Percentiles rank a stretch among this genome's conserved stretches.
Conservation (phyloP, 2,888 invertebrate genomes). For the Perizoma affinitatum region DNA sequence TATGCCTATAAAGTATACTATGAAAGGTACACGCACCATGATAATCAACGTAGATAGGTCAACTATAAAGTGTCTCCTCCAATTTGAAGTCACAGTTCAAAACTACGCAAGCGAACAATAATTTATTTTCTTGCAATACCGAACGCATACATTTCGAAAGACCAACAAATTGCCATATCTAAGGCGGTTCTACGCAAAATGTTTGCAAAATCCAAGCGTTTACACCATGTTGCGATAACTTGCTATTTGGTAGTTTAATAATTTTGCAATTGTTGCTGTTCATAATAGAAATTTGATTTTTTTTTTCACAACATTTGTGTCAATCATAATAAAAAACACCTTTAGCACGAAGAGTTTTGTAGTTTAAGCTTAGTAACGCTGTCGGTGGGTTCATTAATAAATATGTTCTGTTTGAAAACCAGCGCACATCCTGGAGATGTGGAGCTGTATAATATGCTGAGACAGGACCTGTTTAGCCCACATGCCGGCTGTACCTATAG, state of each 20-base stretch:
- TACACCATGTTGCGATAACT: conserved; percentile 35
- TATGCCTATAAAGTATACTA: no score
- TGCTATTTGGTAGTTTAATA: conserved; percentile 33
- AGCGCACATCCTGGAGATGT: no score
- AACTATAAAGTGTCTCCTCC: conserved; percentile 2
- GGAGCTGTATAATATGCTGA: no score
- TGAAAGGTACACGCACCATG: no score
- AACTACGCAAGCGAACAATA: conserved; percentile 23
- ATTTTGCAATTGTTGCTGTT: conserved; percentile 41
- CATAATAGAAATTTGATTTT: conserved; percentile 11
- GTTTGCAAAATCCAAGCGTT: conserved; percentile 51
- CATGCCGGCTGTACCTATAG: no score
- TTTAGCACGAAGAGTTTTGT: neutral
- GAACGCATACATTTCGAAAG: conserved; percentile 49
- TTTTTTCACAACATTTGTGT: conserved; percentile 4
- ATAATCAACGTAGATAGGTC: no score
- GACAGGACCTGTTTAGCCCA: no score
- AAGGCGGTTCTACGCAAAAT: conserved; percentile 44
- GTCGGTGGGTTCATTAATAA: no score
- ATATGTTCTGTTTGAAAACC: no score
- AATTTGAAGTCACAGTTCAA: conserved; percentile 20
- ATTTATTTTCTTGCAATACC: conserved; percentile 51
- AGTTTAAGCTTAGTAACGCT: no score
- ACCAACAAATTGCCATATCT: conserved; percentile 51
- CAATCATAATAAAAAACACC: neutral